Base-by-base conservation (phyloP, 2,797 vertebrate genomes). In the Microctenopoma steveboyesi region DNA sequence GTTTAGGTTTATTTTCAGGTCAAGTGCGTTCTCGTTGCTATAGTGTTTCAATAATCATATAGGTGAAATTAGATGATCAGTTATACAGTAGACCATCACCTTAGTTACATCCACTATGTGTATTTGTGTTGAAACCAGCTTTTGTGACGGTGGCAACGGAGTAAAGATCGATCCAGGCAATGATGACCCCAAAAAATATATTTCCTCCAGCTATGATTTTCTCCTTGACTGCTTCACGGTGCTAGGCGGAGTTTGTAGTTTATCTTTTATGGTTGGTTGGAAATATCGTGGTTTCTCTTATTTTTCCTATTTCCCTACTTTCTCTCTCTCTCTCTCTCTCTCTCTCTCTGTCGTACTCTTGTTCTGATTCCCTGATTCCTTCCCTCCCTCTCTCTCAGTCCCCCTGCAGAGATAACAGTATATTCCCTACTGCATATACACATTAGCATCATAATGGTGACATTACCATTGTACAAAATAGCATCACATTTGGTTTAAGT, bases 181-280 rank as follows among this genome's bases (percentile, higher is more conserved):
- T 64, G 70, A 57, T 84, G 92, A 91, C 84, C 85, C 92, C 83
- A 90, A 93, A 90, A 93, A 92, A 95, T 95, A 91, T 91, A 86
- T 94, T 94, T 89, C 93, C 78, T 59, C 58, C 76, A 65, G 80
- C 84, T 83, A 82, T 90, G 89, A 91, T 93, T 96, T 93, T 95
- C 90, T 87, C 76, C 91, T 91, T 91, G 90, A 84, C 92, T 93
- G 91, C 90, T 82, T 93, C 71, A 63, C 74, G 35, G 66, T 88
- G 91, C 88, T 91, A 89, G 84, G 89, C 81, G 83, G 73, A 86
- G 76, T 93, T 92, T 92, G 79, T 89, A 11, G 39, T 40, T 40
- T 86, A 83, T 86, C 22, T 84, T 94, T 95, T 94, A 90, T 76
- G 84, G 91, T 80, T 91, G 87, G 53, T 16, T 83, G 66, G 67